These are phyloP conservation scores for Pyrocephalus nanus DNA, from an alignment of 2,797 vertebrate species.

Conservation along the genomic window DNA sequence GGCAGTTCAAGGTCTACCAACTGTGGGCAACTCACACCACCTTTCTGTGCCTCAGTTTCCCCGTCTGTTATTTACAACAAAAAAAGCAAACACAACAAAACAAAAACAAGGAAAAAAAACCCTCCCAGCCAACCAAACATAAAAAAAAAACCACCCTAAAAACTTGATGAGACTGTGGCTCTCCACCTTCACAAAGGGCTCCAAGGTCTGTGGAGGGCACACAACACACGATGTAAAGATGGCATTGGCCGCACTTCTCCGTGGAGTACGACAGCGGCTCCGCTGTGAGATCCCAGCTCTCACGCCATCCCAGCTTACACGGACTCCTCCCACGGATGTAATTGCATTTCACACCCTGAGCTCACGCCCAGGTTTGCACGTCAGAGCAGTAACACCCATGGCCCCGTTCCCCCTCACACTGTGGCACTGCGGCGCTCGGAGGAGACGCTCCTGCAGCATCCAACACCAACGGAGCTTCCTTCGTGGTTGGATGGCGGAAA, in stretches of 20 bases:
- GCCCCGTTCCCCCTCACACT: not conserved
- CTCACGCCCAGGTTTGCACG: slow-evolving; percentile 29
- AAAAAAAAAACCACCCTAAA: not conserved
- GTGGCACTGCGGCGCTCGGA: not conserved
- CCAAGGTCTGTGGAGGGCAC: slow-evolving; percentile 17
- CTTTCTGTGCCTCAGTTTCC: slow-evolving; percentile 53
- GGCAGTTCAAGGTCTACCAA: not conserved
- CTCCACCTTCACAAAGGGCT: slow-evolving; percentile 57
- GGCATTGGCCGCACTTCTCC: not conserved
- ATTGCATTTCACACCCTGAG: not conserved
- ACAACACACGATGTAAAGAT: not conserved
- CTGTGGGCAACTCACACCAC: slow-evolving; percentile 35
- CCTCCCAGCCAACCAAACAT: not conserved
- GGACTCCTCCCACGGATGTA: not conserved
- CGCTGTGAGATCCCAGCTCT: not conserved
- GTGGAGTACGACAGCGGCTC: not conserved
- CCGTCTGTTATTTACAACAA: not conserved
- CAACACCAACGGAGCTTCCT: not conserved
- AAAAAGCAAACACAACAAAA: too few relatives aligned
- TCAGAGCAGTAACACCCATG: slow-evolving; percentile 21
- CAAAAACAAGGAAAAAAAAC: not conserved
- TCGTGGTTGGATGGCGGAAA: not conserved
- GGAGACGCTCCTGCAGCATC: not conserved
- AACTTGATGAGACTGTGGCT: not conserved
- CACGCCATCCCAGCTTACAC: not conserved